A percentile compares a stretch with the other conserved stretches of the same genome.
Conservation (phyloP, 2,797 vertebrate species). For the Epinephelus malabaricus region DNA sequence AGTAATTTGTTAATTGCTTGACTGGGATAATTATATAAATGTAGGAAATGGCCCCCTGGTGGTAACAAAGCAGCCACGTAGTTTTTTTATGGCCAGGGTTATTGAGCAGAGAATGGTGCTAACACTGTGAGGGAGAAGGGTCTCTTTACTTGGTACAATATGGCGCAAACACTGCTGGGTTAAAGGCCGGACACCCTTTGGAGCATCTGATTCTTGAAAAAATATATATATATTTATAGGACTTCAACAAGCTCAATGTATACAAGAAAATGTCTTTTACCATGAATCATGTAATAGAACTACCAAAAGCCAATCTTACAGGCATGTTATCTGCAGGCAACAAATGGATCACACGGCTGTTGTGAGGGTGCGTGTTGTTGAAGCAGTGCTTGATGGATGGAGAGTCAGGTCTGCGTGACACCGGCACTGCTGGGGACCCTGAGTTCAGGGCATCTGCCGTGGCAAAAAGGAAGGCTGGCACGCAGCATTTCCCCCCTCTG, state of each 20-base stretch:
- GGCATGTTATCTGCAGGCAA: slow-evolving; percentile 44
- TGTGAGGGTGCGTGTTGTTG: slow-evolving; percentile 26
- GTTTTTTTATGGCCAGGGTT: neutral
- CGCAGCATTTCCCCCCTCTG: slow-evolving; percentile 30
- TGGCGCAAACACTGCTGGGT: neutral
- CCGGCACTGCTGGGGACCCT: slow-evolving; percentile 59
- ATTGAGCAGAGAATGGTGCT: neutral
- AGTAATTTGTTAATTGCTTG: neutral
- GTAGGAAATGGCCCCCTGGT: neutral
- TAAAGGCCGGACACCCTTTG: neutral
- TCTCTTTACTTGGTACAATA: neutral
- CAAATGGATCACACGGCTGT: slow-evolving; percentile 50
- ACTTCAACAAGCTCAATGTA: neutral
- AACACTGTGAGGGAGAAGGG: neutral
- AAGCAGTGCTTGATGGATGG: slow-evolving; percentile 61
- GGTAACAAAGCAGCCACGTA: neutral
- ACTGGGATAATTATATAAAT: neutral
- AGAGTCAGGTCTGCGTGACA: slow-evolving; percentile 57
- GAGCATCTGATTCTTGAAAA: neutral
- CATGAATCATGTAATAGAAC: neutral
- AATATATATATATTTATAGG: neutral
- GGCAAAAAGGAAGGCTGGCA: slow-evolving; percentile 54
- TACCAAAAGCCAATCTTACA: slow-evolving; percentile 3
- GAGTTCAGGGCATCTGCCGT: slow-evolving; percentile 66
- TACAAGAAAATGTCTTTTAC: neutral